Evolutionary conservation across 2,888 invertebrate genomes (phyloP).

Genomic region (Rotaria magnacalcarata): DNA sequence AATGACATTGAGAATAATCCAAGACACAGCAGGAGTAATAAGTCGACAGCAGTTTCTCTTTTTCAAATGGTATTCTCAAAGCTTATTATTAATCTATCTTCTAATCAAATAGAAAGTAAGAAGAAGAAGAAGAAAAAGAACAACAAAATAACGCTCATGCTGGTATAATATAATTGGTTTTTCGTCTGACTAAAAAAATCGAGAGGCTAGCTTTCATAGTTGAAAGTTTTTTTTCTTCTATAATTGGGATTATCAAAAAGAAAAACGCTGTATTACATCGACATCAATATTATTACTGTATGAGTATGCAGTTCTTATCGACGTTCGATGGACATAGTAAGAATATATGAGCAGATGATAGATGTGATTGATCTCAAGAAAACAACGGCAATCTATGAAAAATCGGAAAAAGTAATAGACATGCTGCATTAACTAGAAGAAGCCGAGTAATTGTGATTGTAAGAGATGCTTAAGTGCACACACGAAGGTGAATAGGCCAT

Average conservation of each 20-base stretch:
- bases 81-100: background rate
- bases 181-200: background rate
- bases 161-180: background rate
- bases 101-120: background rate
- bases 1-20: slow-evolving; percentile 5
- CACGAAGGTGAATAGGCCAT: background rate
- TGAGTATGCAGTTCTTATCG: background rate
- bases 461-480: background rate
- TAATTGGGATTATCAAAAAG: background rate
- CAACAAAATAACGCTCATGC: background rate
- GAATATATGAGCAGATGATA: background rate
- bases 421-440: background rate
- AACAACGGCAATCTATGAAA: background rate
- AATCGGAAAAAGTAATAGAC: background rate
- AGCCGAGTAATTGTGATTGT: slow-evolving; percentile 2
- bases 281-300: background rate
- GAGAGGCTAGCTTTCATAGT: background rate
- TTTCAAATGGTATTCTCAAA: background rate
- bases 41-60: background rate
- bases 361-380: background rate
- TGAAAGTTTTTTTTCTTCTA: background rate
- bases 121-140: background rate
- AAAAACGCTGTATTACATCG: background rate
- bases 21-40: background rate
- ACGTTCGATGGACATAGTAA: background rate